phyloP scores from a whole-genome alignment of 1,140 invertebrate genomes.

The Ips typographus region DNA sequence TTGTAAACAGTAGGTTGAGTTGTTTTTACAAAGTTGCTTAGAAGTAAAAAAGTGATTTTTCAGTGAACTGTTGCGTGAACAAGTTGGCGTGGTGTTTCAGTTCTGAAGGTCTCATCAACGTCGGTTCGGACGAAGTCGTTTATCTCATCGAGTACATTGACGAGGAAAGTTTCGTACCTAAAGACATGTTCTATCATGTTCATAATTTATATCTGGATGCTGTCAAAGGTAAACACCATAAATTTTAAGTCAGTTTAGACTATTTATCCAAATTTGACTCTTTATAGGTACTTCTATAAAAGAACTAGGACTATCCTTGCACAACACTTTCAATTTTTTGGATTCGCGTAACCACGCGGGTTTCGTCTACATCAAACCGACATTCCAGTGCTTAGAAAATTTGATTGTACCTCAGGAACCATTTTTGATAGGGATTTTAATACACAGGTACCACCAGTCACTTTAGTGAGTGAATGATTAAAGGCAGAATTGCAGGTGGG shows the following conservation, averaged over 20 bases:
- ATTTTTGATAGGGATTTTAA: conserved; percentile 77
- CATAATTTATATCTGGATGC: conserved; percentile 77
- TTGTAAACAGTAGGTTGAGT: conserved; percentile 69
- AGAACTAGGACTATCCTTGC: conserved; percentile 71
- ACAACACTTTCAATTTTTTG: conserved; percentile 64
- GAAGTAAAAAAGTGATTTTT: not conserved
- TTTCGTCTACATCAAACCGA: conserved; percentile 80
- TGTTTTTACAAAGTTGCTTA: not conserved
- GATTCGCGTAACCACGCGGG: conserved; percentile 82
- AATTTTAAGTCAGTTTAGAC: not conserved
- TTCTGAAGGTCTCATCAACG: conserved; percentile 75
- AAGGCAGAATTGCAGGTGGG: conserved; percentile 61
- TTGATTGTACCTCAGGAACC: conserved; percentile 74
- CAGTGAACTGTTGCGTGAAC: conserved; percentile 83
- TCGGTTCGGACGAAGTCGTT: conserved; percentile 85
- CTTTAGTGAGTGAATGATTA: conserved; percentile 1
- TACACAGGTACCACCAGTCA: conserved; percentile 64
- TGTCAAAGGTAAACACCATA: conserved; percentile 60
- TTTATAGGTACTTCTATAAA: conserved; percentile 67
- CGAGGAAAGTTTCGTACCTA: conserved; percentile 68
- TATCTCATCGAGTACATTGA: conserved; percentile 75
- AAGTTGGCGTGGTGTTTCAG: conserved; percentile 79
- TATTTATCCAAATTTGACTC: not conserved
- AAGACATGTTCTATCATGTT: conserved; percentile 77
- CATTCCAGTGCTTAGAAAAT: conserved; percentile 81